phyloP scores from a whole-genome alignment of 2,888 invertebrate species.

The Meiosimyza decipiens region DNA sequence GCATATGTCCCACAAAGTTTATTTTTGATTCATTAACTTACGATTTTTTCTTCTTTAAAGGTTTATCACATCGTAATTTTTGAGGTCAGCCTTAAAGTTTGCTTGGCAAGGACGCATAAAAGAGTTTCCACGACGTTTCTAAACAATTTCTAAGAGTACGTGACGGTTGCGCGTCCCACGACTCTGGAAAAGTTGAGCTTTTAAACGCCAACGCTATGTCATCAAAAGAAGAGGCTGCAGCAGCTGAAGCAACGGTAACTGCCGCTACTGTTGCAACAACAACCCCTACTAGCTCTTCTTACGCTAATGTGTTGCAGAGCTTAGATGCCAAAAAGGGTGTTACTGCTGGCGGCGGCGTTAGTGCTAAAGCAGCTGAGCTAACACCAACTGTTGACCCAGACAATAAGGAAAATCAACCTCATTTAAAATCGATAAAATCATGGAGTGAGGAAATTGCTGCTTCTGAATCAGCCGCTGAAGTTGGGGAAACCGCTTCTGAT shows the following conservation, averaged over 20 bases:
- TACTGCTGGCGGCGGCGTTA: constrained; percentile 32
- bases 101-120: constrained; percentile 58
- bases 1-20: neutral
- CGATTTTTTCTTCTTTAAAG: neutral
- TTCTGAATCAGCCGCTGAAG: constrained; percentile 51
- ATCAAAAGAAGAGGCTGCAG: constrained; percentile 60
- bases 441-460: constrained; percentile 63
- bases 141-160: constrained; percentile 41
- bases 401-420: constrained; percentile 61
- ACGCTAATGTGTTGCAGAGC: constrained; percentile 76
- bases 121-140: constrained; percentile 57
- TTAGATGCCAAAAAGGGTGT: constrained; percentile 53
- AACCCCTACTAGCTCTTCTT: constrained; percentile 71
- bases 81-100: constrained; percentile 27
- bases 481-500: constrained; percentile 26
- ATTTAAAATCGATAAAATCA: constrained; percentile 59
- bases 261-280: constrained; percentile 72
- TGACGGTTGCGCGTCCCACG: constrained; percentile 43
- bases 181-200: constrained; percentile 51
- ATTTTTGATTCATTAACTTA: neutral
- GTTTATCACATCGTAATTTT: neutral
- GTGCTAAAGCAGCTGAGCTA: constrained; percentile 29
- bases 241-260: constrained; percentile 43
- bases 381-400: constrained; percentile 41
- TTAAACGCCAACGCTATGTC: constrained; percentile 52